Conservation (phyloP, 1,140 invertebrate species). For the Chelonus insularis region DNA sequence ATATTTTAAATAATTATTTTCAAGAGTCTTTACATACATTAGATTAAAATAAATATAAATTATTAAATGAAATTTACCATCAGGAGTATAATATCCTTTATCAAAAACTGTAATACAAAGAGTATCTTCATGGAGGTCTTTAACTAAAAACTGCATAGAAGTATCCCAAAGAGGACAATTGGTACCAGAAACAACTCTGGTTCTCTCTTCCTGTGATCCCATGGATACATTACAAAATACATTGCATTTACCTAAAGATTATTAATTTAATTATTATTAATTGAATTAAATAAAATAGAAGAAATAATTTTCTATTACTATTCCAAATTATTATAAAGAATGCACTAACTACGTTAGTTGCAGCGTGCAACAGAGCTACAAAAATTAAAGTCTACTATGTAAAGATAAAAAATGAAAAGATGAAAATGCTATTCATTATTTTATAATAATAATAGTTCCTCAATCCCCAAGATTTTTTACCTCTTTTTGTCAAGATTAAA, state of each 20-base stretch:
- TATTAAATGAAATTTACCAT: conserved; percentile 71
- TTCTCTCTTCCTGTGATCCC: conserved; percentile 76
- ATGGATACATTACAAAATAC: conserved; percentile 80
- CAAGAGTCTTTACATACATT: no score
- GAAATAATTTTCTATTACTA: no score
- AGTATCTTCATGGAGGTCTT: conserved; percentile 73
- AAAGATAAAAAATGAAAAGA: neutral
- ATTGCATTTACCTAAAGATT: conserved; percentile 58
- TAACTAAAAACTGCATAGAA: conserved; percentile 83
- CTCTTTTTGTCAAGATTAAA: conserved; percentile 45
- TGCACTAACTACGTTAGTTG: conserved; percentile 21
- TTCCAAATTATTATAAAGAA: no score
- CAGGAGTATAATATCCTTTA: conserved; percentile 76
- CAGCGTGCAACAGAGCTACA: conserved; percentile 12
- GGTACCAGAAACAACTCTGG: conserved; percentile 64
- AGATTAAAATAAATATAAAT: no score
- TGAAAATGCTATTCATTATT: no score
- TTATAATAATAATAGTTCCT: no score
- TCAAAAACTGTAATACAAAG: conserved; percentile 80
- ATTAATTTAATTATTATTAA: conserved; percentile 30
- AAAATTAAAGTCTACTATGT: neutral
- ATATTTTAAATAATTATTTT: no score
- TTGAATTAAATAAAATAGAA: no score
- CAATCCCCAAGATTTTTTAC: conserved; percentile 35
- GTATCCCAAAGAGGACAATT: conserved; percentile 74